Evolutionary conservation across 64 coral and sea anemone species (phyloP), one percentile per base, ranked within the genome.

Genomic region (Porites australiensis): DNA sequence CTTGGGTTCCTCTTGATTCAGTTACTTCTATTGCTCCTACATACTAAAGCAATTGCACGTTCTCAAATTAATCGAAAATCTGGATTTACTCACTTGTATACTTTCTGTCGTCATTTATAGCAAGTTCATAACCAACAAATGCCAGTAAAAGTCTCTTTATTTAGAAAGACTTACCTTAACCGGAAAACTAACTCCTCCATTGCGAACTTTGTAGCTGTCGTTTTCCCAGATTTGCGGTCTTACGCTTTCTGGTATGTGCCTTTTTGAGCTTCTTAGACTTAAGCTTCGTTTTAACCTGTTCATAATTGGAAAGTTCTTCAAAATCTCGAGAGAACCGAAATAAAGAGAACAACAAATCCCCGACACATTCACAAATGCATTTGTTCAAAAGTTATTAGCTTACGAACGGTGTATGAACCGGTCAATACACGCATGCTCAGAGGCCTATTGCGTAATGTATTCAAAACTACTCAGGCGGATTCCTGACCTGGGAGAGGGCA

Each of bases 211-310:
- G 53, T 98, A 95, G 81, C 96, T 98, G 72, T 98, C 96, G 62
- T 95, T 98, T 74, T 98, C 96, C 96, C 96, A 98, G 64, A 95
- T 91, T 87, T 98, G 96, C 50, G 96, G 96, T 60, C 96, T 91
- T 14, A 87, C 87, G 19, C 96, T 98, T 64, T 98, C 96, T 15
- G 96, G 96, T 82, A 98, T 95, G 70, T 90, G 96, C 9, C 96
- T 84, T 75, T 94, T 90, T 47, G 96, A 98, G 22, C 96, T 95
- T 47, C 96, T 79, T 79, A 98, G 95, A 89, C 96, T 98, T n/a
- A 98, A 57, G 55, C 94, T 95, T 90, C 96, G 90, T 44, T 82
- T 93, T 43, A 98, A 46, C 69, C 87, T 92, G 75, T 98, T 95
- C 96, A 98, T 98, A 80, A 74, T 84, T 52, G 63, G 45, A 3